Percentiles rank a stretch among this genome's conserved stretches.
Conservation (phyloP, 2,797 vertebrate genomes). For the Prionace glauca region DNA sequence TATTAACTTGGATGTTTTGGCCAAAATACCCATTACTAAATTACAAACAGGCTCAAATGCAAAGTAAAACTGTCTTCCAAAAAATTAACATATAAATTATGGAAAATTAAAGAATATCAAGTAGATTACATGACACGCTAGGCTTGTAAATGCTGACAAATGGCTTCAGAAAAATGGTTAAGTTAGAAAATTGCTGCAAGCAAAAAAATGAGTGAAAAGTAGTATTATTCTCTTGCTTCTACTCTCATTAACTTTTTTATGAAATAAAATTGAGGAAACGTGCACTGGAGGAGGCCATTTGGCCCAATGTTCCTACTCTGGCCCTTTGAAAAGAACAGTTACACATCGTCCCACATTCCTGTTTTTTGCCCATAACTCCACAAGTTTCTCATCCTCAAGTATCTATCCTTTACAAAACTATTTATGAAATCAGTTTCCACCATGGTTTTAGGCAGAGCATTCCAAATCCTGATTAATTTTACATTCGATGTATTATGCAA, state of each 20-base stretch:
- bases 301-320: background rate
- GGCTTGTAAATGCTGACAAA: background rate
- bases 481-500: background rate
- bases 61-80: background rate
- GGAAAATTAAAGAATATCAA: background rate
- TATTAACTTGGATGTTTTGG: background rate
- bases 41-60: background rate
- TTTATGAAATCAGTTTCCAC: background rate
- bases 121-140: background rate
- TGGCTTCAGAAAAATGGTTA: background rate
- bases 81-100: background rate
- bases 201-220: background rate
- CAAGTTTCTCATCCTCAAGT: background rate
- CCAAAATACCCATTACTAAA: too few species aligned
- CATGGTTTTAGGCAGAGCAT: background rate
- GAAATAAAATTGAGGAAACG: background rate
- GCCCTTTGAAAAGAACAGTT: background rate
- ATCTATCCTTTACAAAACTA: background rate
- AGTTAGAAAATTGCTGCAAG: background rate
- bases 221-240: background rate
- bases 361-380: background rate
- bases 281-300: background rate
- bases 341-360: background rate
- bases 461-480: background rate
- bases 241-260: background rate